Conservation (phyloP, 2,888 invertebrate species). For the Cataglyphis albicans region DNA sequence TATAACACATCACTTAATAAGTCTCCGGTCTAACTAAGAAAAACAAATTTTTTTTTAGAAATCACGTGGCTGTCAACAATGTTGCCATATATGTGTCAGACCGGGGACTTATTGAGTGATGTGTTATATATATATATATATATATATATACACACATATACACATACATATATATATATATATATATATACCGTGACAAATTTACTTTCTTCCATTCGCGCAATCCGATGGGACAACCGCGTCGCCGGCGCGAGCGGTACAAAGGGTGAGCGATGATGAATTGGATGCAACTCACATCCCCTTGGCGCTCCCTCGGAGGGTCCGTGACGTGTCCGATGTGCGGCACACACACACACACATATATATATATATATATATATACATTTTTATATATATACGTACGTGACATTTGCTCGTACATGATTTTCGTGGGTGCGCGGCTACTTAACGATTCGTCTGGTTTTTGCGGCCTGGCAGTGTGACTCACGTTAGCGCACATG, state of each 20-base stretch:
- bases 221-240: slow-evolving; percentile 59
- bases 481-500: slow-evolving; percentile 58
- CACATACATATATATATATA: not conserved
- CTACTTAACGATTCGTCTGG: slow-evolving; percentile 65
- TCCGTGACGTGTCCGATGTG: slow-evolving; percentile 50
- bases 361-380: not conserved
- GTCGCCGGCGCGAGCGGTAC: slow-evolving; percentile 47
- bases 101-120: too few relatives aligned
- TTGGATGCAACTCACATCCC: slow-evolving; percentile 59
- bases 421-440: slow-evolving; percentile 53
- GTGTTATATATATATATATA: not conserved
- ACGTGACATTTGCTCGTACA: slow-evolving; percentile 54
- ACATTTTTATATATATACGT: not conserved
- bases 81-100: too few relatives aligned
- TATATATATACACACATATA: not conserved
- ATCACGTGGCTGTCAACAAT: too few relatives aligned
- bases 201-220: slow-evolving; percentile 29
- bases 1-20: too few relatives aligned
- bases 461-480: slow-evolving; percentile 60
- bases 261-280: slow-evolving; percentile 58
- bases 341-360: not conserved
- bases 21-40: too few relatives aligned
- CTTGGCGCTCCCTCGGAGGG: slow-evolving; percentile 54
- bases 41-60: too few relatives aligned
- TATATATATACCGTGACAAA: slow-evolving; percentile 52